phyloP scores from a whole-genome alignment of 2,888 invertebrate genomes.

The Lithodes maja region DNA sequence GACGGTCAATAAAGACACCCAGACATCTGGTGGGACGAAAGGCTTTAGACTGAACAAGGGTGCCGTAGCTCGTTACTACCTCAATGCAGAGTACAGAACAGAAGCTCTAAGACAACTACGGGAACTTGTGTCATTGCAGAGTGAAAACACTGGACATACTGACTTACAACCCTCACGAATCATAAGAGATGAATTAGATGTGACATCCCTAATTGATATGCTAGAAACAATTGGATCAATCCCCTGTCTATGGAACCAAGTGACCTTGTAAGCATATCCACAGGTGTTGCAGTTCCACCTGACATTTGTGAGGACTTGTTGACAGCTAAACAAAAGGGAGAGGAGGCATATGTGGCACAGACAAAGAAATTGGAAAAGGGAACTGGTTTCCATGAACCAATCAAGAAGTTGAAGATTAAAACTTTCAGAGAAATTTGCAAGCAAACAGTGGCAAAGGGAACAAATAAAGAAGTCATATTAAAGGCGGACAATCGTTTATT shows the following conservation, averaged over 20 bases:
- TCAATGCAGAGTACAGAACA: slow-evolving; percentile 29
- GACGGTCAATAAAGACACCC: slow-evolving; percentile 28
- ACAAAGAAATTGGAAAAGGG: background rate
- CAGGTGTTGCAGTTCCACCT: slow-evolving; percentile 29
- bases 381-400: slow-evolving; percentile 11
- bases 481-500: slow-evolving; percentile 11
- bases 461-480: slow-evolving; percentile 7
- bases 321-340: slow-evolving; percentile 28
- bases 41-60: slow-evolving; percentile 12
- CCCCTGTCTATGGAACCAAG: slow-evolving; percentile 29
- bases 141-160: slow-evolving; percentile 28
- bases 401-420: slow-evolving; percentile 8
- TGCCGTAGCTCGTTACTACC: slow-evolving; percentile 22
- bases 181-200: slow-evolving; percentile 23
- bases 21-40: slow-evolving; percentile 19
- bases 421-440: background rate
- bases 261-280: slow-evolving; percentile 15
- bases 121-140: slow-evolving; percentile 2
- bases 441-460: background rate
- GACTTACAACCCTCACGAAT: slow-evolving; percentile 16
- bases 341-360: slow-evolving; percentile 19
- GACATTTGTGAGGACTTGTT: slow-evolving; percentile 21
- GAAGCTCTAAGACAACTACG: slow-evolving; percentile 20
- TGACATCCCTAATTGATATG: slow-evolving; percentile 32
- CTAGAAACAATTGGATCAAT: slow-evolving; percentile 29